Evolutionary conservation across 1,140 invertebrate genomes (phyloP).

Genomic region (Geopemphigus sp.): DNA sequence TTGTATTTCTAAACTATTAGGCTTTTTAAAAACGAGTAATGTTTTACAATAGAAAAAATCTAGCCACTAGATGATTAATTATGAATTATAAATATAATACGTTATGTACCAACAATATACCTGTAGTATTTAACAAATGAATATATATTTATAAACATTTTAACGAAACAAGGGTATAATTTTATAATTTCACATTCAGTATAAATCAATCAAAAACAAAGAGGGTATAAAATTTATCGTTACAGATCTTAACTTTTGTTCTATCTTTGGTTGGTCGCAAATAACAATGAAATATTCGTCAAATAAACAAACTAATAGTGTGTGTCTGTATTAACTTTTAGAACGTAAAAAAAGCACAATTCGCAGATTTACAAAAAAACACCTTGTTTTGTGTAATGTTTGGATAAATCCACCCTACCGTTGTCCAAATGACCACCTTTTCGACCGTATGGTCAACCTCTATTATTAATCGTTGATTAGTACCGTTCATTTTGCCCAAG

Average conservation of each 20-base stretch:
- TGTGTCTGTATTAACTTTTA: slow-evolving; percentile 26
- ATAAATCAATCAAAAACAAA: neutral
- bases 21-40: neutral
- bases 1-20: neutral
- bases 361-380: slow-evolving; percentile 46
- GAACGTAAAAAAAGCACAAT: slow-evolving; percentile 43
- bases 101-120: neutral
- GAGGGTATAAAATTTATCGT: neutral
- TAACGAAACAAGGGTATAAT: neutral
- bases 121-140: slow-evolving; percentile 16
- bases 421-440: slow-evolving; percentile 27
- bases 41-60: slow-evolving; percentile 24
- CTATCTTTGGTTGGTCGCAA: slow-evolving; percentile 37
- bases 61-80: slow-evolving; percentile 1
- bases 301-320: neutral
- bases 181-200: neutral
- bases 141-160: too few species aligned
- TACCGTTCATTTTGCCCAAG: slow-evolving; percentile 40
- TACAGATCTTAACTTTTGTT: slow-evolving; percentile 28
- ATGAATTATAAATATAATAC: slow-evolving; percentile 12
- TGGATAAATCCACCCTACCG: slow-evolving; percentile 11
- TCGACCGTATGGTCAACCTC: slow-evolving; percentile 14
- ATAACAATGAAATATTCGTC: neutral
- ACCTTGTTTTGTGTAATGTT: slow-evolving; percentile 45
- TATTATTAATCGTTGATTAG: slow-evolving; percentile 17